Conservation (phyloP, 2,888 invertebrate genomes). For the Chrysodeixis includens region DNA sequence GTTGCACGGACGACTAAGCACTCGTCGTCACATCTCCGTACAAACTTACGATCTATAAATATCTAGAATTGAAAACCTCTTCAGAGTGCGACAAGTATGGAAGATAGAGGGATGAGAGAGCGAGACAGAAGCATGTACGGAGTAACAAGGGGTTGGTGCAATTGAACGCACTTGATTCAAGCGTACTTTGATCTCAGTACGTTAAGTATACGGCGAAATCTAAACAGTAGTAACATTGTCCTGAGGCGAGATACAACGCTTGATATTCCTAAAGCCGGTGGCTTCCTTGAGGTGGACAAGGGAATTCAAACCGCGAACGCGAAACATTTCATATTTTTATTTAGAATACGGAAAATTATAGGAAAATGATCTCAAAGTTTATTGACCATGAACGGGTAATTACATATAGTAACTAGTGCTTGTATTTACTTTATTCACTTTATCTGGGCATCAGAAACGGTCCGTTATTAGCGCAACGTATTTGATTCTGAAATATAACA, state of each 20-base stretch:
- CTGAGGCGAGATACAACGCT: not conserved
- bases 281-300: not conserved
- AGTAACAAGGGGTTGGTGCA: conserved; percentile 41
- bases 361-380: conserved; percentile 26
- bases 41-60: conserved; percentile 31
- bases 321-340: conserved; percentile 3
- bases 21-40: conserved; percentile 5
- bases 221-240: conserved; percentile 23
- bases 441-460: conserved; percentile 27
- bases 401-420: conserved; percentile 23
- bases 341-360: conserved; percentile 8
- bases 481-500: conserved; percentile 17
- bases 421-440: conserved; percentile 27
- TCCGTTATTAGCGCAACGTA: conserved; percentile 26
- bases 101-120: conserved; percentile 22
- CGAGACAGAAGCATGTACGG: conserved; percentile 15
- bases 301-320: conserved; percentile 12
- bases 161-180: conserved; percentile 50
- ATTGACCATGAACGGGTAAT: conserved; percentile 36
- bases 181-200: conserved; percentile 43
- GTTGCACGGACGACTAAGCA: conserved; percentile 16
- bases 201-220: conserved; percentile 28
- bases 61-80: conserved; percentile 17
- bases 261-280: not conserved
- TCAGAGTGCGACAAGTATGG: conserved; percentile 21